These are phyloP conservation scores for Cerastoderma edule DNA, from an alignment of 2,888 invertebrate species.

Conservation along the genomic window DNA sequence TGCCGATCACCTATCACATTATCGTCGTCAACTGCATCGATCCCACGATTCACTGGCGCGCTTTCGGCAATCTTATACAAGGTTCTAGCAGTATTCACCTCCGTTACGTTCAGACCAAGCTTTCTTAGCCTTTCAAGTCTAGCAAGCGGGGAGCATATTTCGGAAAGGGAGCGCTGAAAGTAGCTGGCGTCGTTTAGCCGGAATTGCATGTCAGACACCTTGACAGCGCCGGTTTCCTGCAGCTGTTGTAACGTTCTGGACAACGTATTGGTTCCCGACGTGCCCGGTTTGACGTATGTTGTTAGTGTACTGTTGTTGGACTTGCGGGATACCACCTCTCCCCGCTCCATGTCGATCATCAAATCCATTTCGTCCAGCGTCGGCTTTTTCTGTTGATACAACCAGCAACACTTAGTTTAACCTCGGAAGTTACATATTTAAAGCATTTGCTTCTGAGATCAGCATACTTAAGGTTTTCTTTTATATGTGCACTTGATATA, in stretches of 20 bases:
- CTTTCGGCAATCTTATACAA: constrained; percentile 15
- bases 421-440: no score
- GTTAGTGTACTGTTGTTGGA: constrained; percentile 1
- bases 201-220: not conserved
- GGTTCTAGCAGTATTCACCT: constrained; percentile 3
- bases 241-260: not conserved
- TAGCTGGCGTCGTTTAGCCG: not conserved
- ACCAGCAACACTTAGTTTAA: no score
- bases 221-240: constrained; percentile 2
- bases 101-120: constrained; percentile 14
- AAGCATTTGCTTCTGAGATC: no score
- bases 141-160: constrained; percentile 18
- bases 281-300: not conserved
- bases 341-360: constrained; percentile 62
- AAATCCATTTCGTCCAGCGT: constrained; percentile 61
- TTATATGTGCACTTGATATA: no score
- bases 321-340: constrained; percentile 50
- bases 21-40: not conserved
- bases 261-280: not conserved
- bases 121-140: constrained; percentile 17
- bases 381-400: constrained; percentile 61
- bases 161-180: constrained; percentile 12
- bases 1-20: not conserved
- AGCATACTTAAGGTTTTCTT: no score
- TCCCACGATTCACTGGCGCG: no score